These are phyloP conservation scores for Plecotus auritus DNA, from an alignment of 2,113 vertebrate genomes.

Conservation along the genomic window DNA sequence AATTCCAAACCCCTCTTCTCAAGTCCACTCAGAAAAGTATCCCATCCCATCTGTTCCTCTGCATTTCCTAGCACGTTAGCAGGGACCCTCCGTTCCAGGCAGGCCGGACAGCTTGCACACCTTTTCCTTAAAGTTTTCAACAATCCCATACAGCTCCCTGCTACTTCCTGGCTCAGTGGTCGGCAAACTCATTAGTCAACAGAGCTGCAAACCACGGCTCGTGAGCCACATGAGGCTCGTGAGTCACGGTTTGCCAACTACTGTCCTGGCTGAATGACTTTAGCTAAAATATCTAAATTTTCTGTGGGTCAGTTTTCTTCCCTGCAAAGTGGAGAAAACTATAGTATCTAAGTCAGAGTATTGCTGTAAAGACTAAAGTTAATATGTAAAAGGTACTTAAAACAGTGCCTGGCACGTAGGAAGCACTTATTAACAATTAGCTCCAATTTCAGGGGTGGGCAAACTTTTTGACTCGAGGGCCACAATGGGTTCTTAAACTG, in stretches of 20 bases:
- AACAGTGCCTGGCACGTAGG: neutral
- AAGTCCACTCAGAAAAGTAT: neutral
- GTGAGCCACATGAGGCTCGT: too few species aligned
- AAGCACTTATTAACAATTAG: neutral
- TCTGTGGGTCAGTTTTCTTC: neutral
- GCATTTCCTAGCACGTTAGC: neutral
- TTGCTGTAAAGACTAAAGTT: neutral
- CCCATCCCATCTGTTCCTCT: neutral
- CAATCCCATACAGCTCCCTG: neutral
- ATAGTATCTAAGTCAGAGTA: neutral
- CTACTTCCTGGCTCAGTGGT: neutral
- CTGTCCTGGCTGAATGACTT: neutral
- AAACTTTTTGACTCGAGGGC: too few species aligned
- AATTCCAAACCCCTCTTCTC: neutral
- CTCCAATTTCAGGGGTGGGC: too few species aligned
- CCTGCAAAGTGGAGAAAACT: neutral
- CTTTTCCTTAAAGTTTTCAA: neutral
- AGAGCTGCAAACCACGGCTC: too few species aligned
- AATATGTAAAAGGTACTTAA: neutral
- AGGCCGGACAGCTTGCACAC: neutral
- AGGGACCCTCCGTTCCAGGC: neutral
- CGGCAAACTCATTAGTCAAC: too few species aligned
- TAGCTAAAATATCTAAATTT: neutral
- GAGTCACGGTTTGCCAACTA: too few species aligned
- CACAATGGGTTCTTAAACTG: too few species aligned